Evolutionary conservation across 35 echinoderm and acorn worm genomes (phyloP).

Genomic region (Lytechinus pictus): DNA sequence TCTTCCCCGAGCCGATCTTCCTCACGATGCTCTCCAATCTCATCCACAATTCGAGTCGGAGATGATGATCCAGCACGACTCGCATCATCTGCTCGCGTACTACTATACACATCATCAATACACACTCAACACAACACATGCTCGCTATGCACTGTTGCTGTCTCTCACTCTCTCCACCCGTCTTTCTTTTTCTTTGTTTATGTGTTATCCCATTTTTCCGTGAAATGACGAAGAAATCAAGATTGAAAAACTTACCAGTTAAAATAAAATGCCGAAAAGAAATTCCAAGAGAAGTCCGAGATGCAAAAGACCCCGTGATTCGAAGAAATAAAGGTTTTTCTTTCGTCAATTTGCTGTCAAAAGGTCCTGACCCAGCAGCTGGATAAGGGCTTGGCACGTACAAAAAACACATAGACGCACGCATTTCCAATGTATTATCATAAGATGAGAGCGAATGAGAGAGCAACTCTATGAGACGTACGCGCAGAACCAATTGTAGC

Average conservation of each 20-base stretch:
- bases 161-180: slow-evolving; percentile 9
- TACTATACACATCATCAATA: not conserved
- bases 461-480: slow-evolving; percentile 12
- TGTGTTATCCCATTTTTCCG: not conserved
- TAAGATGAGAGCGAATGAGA: slow-evolving; percentile 45
- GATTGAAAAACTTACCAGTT: not conserved
- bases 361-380: slow-evolving; percentile 31
- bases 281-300: not conserved
- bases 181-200: slow-evolving; percentile 46
- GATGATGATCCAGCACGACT: too few relatives aligned
- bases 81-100: not conserved
- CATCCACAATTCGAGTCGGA: not conserved
- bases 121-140: slow-evolving; percentile 14
- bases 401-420: slow-evolving; percentile 40
- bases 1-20: not conserved
- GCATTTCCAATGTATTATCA: slow-evolving; percentile 43
- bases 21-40: not conserved
- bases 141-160: not conserved
- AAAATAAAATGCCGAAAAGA: not conserved
- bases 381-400: slow-evolving; percentile 9
- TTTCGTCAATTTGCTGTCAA: slow-evolving; percentile 23
- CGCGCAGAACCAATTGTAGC: not conserved
- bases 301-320: not conserved
- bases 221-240: not conserved
- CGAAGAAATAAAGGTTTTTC: slow-evolving; percentile 19